These are phyloP conservation scores for Agrotis segetum DNA, from an alignment of 2,888 invertebrate species.

Conservation along the genomic window DNA sequence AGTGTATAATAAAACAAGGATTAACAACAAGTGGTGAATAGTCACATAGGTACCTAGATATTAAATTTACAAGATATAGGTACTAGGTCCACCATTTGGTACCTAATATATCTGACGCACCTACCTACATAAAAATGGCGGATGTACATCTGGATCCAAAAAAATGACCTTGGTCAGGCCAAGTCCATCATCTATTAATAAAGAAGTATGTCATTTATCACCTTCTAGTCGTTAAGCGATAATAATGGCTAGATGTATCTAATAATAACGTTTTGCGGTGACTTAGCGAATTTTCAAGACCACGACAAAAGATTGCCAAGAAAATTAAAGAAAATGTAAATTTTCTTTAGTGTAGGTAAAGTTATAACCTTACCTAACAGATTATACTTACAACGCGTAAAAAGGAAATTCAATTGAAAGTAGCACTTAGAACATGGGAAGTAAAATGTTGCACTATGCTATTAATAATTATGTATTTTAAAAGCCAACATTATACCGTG, in stretches of 20 bases:
- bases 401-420: not conserved
- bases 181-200: not conserved
- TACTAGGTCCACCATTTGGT: not conserved
- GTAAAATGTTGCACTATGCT: not conserved
- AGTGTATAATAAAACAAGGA: too few species aligned
- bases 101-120: not conserved
- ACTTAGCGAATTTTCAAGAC: slow-evolving; percentile 34
- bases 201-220: slow-evolving; percentile 3
- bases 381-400: not conserved
- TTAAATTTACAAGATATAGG: not conserved
- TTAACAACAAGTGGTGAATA: not conserved
- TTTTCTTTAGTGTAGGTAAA: not conserved
- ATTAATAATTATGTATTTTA: not conserved
- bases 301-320: slow-evolving; percentile 25
- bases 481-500: too few species aligned
- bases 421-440: not conserved
- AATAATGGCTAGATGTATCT: slow-evolving; percentile 11
- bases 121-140: not conserved
- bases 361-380: not conserved
- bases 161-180: slow-evolving; percentile 1
- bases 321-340: slow-evolving; percentile 9
- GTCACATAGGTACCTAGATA: not conserved
- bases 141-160: not conserved
- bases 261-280: slow-evolving; percentile 34
- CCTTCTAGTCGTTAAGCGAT: not conserved